Percentiles rank a stretch among this genome's conserved stretches.
phyloP scores from a whole-genome alignment of 1,140 invertebrate species.

The Apocrypta bakeri region DNA sequence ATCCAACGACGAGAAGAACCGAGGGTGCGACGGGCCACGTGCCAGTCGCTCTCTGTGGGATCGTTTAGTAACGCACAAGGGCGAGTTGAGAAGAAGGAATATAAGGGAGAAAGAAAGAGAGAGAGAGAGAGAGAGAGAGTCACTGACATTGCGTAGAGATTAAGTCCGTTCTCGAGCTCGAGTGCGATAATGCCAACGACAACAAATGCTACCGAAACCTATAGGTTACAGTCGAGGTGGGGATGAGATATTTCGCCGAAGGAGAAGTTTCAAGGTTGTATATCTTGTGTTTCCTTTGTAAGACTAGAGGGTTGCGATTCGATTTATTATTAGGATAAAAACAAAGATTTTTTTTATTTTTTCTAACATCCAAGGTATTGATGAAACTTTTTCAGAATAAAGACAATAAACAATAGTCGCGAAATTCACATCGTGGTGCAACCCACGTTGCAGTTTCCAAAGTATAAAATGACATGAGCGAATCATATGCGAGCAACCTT shows the following conservation, averaged over 20 bases:
- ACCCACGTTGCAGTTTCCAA: background rate
- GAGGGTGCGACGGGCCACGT: constrained; percentile 60
- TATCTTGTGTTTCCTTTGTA: too few relatives aligned
- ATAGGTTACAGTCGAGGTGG: background rate
- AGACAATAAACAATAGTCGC: background rate
- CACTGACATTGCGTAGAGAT: constrained; percentile 8
- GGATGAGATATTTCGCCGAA: background rate
- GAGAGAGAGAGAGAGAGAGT: constrained; percentile 1
- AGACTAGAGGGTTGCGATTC: too few relatives aligned
- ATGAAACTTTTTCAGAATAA: background rate
- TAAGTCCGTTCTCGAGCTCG: constrained; percentile 45
- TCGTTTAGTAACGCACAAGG: constrained; percentile 58
- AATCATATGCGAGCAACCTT: background rate
- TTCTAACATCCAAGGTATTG: background rate
- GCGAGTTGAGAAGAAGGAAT: background rate
- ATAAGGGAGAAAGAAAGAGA: constrained; percentile 28
- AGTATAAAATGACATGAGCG: background rate
- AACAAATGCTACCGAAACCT: constrained; percentile 26
- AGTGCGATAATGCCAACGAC: constrained; percentile 47
- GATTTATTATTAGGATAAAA: too few relatives aligned
- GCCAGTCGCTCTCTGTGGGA: constrained; percentile 70
- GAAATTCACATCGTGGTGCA: background rate
- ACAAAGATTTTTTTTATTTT: too few relatives aligned
- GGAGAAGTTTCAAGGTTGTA: too few relatives aligned
- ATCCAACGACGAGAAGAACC: background rate